Base-by-base conservation (phyloP, 2,113 vertebrate species). In the Pelodiscus sinensis region DNA sequence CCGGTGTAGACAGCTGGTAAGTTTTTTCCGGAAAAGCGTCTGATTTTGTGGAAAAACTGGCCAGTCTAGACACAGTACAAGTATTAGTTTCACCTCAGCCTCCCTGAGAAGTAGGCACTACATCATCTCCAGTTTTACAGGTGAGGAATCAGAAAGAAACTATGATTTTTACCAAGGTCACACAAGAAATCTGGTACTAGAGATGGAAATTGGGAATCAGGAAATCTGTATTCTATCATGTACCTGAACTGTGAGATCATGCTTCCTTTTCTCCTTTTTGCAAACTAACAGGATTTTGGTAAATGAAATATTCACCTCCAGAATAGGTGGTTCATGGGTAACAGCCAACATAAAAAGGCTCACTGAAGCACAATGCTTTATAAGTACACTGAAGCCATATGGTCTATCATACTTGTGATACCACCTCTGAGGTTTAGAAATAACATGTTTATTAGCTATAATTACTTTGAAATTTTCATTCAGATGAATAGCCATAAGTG, bases 371-470 rank as follows among this genome's bases (percentile, higher is more conserved):
- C 38, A 4, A 1, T 81, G 82, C 82, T 60, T 86, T 91, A 89
- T 95, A 92, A 95, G 86, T 89, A 92, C 71, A 24, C 55, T 10
- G 82, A 85, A 93, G 88, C 84, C 93, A 92, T 95, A 96, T 92
- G 89, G 90, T 90, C 88, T 87, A 29, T 92, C 44, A 27, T 92
- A 94, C 90, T 29, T 21, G 5, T 89, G 92, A 85, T 87, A 62
- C 56, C 79, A 71, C 92, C 94, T 93, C 65, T 15, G 92, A 95
- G 85, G 38, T 54, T 95, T 88, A 71, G 82, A 92, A 96, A 81
- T 89, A 87, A 81, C 6, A 0, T 87, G 86, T 84, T 94, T 93
- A 91, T 97, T 96, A 95, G 65, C 91, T 95, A 92, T 92, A 94
- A 95, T 91, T 52, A n/a, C 75, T 91, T 82, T 22, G 60, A 2